phyloP scores from a whole-genome alignment of 1,140 invertebrate genomes.

The Argopecten irradians region DNA sequence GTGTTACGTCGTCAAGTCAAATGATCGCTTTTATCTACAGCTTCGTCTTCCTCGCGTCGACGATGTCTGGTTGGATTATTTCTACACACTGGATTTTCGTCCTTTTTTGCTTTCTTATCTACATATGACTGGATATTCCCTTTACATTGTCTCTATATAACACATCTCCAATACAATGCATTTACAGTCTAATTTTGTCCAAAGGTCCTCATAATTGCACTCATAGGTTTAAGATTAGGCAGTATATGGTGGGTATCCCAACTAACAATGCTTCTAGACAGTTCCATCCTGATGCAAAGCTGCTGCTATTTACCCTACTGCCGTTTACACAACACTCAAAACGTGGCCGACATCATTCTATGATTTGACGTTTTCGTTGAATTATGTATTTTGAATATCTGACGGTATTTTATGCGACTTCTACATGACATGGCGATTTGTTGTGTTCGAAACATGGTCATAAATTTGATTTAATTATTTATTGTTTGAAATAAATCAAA shows the following conservation, averaged over 20 bases:
- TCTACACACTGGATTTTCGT: neutral
- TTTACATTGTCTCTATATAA: too few species aligned
- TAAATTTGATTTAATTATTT: conserved; percentile 13
- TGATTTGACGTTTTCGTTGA: conserved; percentile 10
- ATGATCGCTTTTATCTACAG: neutral
- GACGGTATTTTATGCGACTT: conserved; percentile 15
- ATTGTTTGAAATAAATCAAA: conserved; percentile 1
- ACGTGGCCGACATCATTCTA: conserved; percentile 1
- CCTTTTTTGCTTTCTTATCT: neutral
- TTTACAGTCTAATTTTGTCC: neutral
- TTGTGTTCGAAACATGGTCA: neutral
- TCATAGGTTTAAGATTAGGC: neutral
- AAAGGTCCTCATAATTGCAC: neutral
- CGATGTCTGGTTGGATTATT: neutral
- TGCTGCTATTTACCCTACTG: neutral
- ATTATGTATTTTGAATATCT: conserved; percentile 9
- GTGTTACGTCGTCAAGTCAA: neutral
- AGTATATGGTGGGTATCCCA: neutral
- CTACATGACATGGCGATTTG: neutral
- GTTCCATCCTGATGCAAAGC: neutral
- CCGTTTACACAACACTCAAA: neutral
- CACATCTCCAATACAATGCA: neutral
- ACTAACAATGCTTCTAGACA: neutral
- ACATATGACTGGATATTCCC: neutral
- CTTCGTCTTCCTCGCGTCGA: neutral